Conservation (phyloP, 1,140 invertebrate species). For the Orchestia grillus region DNA sequence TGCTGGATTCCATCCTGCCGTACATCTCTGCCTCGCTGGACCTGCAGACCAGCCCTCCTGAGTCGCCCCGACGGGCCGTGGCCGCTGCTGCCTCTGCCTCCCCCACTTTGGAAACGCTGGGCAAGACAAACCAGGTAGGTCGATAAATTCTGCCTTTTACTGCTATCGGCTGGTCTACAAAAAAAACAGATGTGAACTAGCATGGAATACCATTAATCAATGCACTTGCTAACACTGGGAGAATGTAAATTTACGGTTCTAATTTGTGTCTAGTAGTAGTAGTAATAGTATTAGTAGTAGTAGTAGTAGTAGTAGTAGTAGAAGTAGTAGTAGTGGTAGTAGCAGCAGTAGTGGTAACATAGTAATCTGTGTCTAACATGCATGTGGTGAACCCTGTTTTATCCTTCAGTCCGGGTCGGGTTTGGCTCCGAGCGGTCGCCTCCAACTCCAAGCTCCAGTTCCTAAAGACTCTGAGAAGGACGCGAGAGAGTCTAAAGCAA, state of each 20-base stretch:
- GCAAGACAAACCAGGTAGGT: not conserved
- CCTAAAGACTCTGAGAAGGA: not conserved
- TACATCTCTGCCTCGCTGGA: slow-evolving; percentile 28
- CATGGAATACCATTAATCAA: not conserved
- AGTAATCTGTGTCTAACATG: not conserved
- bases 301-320: no score
- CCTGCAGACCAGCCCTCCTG: not conserved
- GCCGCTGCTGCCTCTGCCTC: not conserved
- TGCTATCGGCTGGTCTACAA: not conserved
- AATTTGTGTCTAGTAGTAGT: no score
- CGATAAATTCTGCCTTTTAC: not conserved
- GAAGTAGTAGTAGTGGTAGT: no score
- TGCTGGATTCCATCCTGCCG: slow-evolving; percentile 38
- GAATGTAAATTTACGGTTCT: not conserved
- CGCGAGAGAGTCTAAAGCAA: not conserved
- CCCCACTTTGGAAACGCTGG: not conserved
- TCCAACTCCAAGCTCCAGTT: not conserved
- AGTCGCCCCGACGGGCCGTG: not conserved
- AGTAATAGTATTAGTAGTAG: no score
- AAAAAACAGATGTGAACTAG: not conserved
- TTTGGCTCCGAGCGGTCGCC: not conserved
- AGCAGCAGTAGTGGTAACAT: no score
- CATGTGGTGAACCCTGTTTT: not conserved
- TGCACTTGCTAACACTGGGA: not conserved
- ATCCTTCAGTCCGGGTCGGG: not conserved